Conservation (phyloP, 2,888 invertebrate species). For the Bugulina stolonifera region DNA sequence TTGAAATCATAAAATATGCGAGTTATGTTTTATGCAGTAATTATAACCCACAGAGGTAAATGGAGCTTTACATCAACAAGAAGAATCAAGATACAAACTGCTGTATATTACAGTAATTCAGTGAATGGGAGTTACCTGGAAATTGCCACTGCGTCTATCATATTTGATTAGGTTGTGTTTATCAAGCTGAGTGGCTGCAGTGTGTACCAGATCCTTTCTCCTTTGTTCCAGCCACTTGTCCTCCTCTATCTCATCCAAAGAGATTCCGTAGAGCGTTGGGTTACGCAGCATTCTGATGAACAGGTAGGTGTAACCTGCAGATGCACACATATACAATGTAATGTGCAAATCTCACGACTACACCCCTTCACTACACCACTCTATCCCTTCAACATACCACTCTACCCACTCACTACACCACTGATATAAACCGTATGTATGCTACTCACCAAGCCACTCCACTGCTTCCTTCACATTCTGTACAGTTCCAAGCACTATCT, state of each 20-base stretch:
- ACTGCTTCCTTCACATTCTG: slow-evolving; percentile 84
- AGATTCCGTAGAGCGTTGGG: slow-evolving; percentile 83
- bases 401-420: neutral
- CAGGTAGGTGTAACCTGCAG: slow-evolving; percentile 78
- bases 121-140: slow-evolving; percentile 61
- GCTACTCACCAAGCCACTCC: slow-evolving; percentile 69
- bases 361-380: too few relatives aligned
- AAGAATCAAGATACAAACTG: too few relatives aligned
- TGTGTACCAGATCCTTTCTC: slow-evolving; percentile 89
- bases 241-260: slow-evolving; percentile 61
- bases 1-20: too few relatives aligned
- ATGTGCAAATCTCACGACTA: too few relatives aligned
- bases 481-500: slow-evolving; percentile 90
- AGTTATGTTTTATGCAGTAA: too few relatives aligned
- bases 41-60: too few relatives aligned
- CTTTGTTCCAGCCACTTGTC: slow-evolving; percentile 82
- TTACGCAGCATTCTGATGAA: slow-evolving; percentile 90
- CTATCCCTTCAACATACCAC: too few relatives aligned
- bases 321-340: too few relatives aligned
- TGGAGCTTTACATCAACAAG: too few relatives aligned
- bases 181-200: slow-evolving; percentile 83
- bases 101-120: too few relatives aligned
- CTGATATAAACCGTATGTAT: too few relatives aligned
- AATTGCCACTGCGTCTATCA: slow-evolving; percentile 71
- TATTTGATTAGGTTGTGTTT: slow-evolving; percentile 91